These are phyloP conservation scores for Echeneis naucrates DNA, from an alignment of 2,797 vertebrate genomes.

Conservation along the genomic window DNA sequence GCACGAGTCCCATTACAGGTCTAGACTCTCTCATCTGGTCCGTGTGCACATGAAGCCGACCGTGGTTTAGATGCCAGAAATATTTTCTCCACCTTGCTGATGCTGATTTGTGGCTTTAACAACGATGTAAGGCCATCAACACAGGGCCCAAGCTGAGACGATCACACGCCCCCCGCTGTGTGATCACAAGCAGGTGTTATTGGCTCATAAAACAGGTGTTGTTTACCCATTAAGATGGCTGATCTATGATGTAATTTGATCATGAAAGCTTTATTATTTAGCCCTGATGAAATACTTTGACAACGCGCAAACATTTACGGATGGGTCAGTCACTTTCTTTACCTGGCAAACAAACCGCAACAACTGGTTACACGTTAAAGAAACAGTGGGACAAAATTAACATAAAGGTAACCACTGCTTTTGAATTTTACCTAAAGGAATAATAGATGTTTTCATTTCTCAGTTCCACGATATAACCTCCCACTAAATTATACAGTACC, in stretches of 20 bases:
- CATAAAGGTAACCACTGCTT: background rate
- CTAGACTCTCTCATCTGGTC: slow-evolving; percentile 27
- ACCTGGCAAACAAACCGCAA: slow-evolving; percentile 30
- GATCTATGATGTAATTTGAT: background rate
- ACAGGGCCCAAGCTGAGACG: background rate
- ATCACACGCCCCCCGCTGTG: slow-evolving; percentile 20
- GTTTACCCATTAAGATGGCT: slow-evolving; percentile 29
- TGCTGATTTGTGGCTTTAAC: background rate
- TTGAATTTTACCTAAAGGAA: slow-evolving; percentile 10
- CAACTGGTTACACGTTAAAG: background rate
- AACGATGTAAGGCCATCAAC: slow-evolving; percentile 26
- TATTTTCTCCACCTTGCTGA: slow-evolving; percentile 4
- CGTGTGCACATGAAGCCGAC: slow-evolving; percentile 33
- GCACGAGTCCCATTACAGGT: slow-evolving; percentile 36
- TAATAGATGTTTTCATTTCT: slow-evolving; percentile 25
- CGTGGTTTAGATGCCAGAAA: slow-evolving; percentile 3
- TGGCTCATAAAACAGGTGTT: slow-evolving; percentile 29
- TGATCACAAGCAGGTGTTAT: slow-evolving; percentile 34
- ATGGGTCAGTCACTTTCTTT: slow-evolving; percentile 14
- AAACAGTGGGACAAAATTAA: background rate
- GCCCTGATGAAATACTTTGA: background rate
- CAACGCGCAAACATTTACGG: too few relatives aligned
- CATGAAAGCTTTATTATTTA: background rate
- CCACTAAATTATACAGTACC: background rate
- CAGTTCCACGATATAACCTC: slow-evolving; percentile 9